Percentiles rank a stretch among this genome's conserved stretches.
phyloP scores from a whole-genome alignment of 2,888 invertebrate species.

The Adelphocoris suturalis region DNA sequence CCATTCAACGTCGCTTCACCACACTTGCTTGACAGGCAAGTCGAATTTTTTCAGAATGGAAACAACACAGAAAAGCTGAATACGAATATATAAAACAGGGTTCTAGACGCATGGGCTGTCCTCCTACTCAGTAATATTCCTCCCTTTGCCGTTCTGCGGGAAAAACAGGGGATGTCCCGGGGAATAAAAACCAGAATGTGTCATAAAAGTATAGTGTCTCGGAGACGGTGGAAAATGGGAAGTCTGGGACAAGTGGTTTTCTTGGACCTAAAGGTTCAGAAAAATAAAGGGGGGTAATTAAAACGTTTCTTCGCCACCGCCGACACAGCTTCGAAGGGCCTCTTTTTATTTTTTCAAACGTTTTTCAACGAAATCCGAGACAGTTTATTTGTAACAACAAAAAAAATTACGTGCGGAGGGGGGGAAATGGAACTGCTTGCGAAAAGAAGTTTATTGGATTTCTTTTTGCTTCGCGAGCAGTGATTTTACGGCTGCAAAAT shows the following conservation, averaged over 20 bases:
- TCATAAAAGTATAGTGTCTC: conserved; percentile 14
- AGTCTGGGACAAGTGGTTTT: conserved; percentile 37
- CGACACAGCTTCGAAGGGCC: conserved; percentile 10
- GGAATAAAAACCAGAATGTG: conserved; percentile 27
- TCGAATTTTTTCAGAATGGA: conserved; percentile 14
- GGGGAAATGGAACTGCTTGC: conserved; percentile 16
- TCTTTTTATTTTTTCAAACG: not conserved
- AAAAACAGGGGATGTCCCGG: not conserved
- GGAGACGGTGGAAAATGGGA: conserved; percentile 35
- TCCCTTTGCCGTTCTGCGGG: conserved; percentile 3
- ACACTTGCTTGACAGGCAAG: not conserved
- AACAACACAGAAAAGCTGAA: conserved; percentile 2
- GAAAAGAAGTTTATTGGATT: conserved; percentile 42
- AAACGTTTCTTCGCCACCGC: conserved; percentile 24
- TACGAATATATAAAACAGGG: conserved; percentile 34
- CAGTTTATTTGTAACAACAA: conserved; percentile 38
- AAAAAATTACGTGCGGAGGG: conserved; percentile 7
- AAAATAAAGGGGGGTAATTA: conserved; percentile 38
- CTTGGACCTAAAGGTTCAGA: conserved; percentile 37
- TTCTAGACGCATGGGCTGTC: not conserved
- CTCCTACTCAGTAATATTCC: not conserved
- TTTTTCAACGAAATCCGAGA: conserved; percentile 16
- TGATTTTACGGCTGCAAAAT: conserved; percentile 36
- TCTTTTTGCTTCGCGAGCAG: conserved; percentile 12
- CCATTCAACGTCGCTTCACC: not conserved